Evolutionary conservation across 2,113 vertebrate species (phyloP).

Genomic region (Rhynchomys soricoides): DNA sequence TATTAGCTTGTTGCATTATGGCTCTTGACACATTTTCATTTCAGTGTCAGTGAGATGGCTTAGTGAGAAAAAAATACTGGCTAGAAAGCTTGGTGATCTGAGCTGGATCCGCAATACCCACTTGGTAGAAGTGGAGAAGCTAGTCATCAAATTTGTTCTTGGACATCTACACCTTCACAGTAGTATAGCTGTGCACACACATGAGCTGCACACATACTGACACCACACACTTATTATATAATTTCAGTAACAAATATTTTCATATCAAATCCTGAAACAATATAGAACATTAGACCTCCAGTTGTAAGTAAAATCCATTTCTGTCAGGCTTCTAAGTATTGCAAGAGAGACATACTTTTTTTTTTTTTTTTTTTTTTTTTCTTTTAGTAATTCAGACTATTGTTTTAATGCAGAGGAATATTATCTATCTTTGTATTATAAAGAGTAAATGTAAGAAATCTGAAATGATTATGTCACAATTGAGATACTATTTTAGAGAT

Average conservation of each 20-base stretch:
- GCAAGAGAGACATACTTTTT: not conserved
- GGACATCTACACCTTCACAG: not conserved
- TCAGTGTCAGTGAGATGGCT: not conserved
- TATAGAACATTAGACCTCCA: not conserved
- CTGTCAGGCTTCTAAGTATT: not conserved
- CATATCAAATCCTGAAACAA: not conserved
- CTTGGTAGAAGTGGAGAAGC: not conserved
- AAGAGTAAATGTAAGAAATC: not conserved
- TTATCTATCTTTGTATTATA: not conserved
- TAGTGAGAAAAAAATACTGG: not conserved
- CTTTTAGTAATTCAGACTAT: not conserved
- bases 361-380: not conserved
- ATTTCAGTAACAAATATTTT: not conserved
- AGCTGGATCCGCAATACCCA: not conserved
- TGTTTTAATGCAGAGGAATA: not conserved
- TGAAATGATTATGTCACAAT: not conserved
- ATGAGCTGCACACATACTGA: too few relatives aligned
- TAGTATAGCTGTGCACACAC: too few relatives aligned
- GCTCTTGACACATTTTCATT: too few relatives aligned
- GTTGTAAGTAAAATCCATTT: not conserved
- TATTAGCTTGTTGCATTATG: too few relatives aligned
- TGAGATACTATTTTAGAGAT: not conserved
- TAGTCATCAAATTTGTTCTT: not conserved
- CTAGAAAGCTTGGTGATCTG: not conserved
- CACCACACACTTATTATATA: not conserved